Conservation (phyloP, 2,888 invertebrate genomes). For the Amblyjoppa fuscipennis region DNA sequence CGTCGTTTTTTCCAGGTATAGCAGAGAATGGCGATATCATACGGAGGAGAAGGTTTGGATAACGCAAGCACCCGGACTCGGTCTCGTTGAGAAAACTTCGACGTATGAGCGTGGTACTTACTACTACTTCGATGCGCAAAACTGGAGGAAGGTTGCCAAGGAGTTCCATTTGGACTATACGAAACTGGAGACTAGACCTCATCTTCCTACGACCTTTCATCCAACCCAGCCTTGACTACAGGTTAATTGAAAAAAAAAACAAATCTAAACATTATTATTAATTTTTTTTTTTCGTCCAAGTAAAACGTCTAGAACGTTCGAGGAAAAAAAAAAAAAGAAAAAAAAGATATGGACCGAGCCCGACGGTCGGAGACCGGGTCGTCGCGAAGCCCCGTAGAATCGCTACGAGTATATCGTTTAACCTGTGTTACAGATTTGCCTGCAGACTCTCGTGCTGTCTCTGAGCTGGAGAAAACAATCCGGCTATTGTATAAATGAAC, state of each 20-base stretch:
- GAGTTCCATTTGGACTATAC: conserved; percentile 99
- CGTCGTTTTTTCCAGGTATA: conserved; percentile 90
- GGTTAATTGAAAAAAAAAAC: conserved; percentile 70
- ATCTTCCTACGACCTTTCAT: conserved; percentile 89
- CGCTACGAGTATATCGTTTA: conserved; percentile 58
- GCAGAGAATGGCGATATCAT: conserved; percentile 99
- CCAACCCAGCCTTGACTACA: conserved; percentile 87
- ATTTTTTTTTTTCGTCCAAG: background rate
- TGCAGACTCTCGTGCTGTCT: conserved; percentile 84
- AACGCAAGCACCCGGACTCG: conserved; percentile 98
- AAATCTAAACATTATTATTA: conserved; percentile 6
- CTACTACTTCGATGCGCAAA: conserved; percentile 99
- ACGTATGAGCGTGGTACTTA: conserved; percentile 99
- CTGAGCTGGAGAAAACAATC: conserved; percentile 83
- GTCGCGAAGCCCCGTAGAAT: conserved; percentile 16
- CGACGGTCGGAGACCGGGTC: conserved; percentile 15
- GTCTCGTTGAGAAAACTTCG: conserved; percentile 97
- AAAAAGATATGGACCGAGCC: background rate
- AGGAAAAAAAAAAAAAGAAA: background rate
- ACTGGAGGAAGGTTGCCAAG: conserved; percentile 99
- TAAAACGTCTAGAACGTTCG: conserved; percentile 14
- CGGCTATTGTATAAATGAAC: conserved; percentile 86
- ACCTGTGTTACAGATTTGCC: conserved; percentile 82
- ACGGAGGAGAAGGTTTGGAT: conserved; percentile 99
- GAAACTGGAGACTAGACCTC: conserved; percentile 98